A percentile compares a stretch with the other conserved stretches of the same genome.
Evolutionary conservation across 1,140 invertebrate genomes (phyloP).

Genomic region (Drosophila bifasciata): DNA sequence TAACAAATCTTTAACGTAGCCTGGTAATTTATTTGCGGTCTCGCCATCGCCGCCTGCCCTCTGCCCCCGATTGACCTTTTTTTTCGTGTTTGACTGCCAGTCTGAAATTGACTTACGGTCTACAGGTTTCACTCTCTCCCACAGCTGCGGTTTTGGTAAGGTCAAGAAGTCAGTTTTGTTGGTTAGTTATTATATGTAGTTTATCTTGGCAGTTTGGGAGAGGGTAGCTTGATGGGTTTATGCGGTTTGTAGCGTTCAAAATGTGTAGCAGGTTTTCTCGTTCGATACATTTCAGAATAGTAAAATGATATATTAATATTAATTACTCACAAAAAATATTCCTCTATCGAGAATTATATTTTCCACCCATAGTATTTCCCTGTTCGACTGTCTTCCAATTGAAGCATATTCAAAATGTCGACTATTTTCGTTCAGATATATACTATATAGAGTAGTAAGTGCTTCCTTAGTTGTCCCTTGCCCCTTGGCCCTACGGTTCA

Average conservation of each 20-base stretch:
- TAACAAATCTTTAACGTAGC: slow-evolving; percentile 80
- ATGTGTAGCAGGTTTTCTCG: no score
- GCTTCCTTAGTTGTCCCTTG: slow-evolving; percentile 7
- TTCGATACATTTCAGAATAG: no score
- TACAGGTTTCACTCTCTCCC: slow-evolving; percentile 7
- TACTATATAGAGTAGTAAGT: no score
- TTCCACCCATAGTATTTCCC: not conserved
- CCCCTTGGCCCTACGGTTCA: slow-evolving; percentile 19
- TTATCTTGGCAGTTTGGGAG: slow-evolving; percentile 6
- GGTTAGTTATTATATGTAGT: slow-evolving; percentile 30
- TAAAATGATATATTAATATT: no score
- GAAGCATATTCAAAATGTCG: not conserved
- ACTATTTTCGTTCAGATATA: not conserved
- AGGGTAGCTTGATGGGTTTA: not conserved
- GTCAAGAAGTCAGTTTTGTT: slow-evolving; percentile 22
- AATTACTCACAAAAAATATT: not conserved
- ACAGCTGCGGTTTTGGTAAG: slow-evolving; percentile 4
- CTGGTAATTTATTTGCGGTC: slow-evolving; percentile 75
- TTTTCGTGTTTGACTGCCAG: slow-evolving; percentile 45
- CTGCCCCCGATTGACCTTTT: slow-evolving; percentile 38
- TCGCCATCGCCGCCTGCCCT: slow-evolving; percentile 18
- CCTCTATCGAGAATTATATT: not conserved
- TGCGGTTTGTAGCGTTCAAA: no score
- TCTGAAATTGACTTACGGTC: slow-evolving; percentile 62
- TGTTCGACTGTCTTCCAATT: no score